Conservation (phyloP, 2,888 invertebrate species). For the Tanypteryx hageni region DNA sequence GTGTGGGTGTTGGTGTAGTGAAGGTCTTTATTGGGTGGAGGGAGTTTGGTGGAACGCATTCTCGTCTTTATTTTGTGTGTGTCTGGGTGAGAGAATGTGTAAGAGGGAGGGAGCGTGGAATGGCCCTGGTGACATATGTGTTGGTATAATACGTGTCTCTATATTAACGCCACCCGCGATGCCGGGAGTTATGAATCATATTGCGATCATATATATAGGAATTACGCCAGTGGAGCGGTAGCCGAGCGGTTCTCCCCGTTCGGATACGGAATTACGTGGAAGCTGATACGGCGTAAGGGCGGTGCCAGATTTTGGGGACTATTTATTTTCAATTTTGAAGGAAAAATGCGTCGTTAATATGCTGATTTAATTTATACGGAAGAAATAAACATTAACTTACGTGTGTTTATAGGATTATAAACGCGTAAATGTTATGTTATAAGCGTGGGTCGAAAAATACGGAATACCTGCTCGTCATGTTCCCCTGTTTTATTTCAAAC, state of each 20-base stretch:
- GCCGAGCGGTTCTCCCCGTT: neutral
- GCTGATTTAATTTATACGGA: too few species aligned
- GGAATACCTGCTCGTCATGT: too few species aligned
- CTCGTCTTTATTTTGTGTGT: neutral
- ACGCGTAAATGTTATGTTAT: too few species aligned
- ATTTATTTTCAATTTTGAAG: neutral
- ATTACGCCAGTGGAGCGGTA: neutral
- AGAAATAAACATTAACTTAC: too few species aligned
- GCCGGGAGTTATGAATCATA: slow-evolving; percentile 3
- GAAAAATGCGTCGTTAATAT: too few species aligned
- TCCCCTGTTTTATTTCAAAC: too few species aligned
- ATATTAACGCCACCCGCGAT: neutral
- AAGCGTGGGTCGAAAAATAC: too few species aligned
- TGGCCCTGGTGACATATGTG: slow-evolving; percentile 1
- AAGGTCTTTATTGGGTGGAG: neutral
- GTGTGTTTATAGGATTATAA: too few species aligned
- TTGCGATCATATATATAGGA: neutral
- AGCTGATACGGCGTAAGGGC: neutral
- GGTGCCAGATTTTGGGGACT: neutral
- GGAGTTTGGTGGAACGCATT: slow-evolving; percentile 1
- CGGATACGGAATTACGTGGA: too few species aligned
- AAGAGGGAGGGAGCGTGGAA: neutral
- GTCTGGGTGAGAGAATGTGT: too few species aligned
- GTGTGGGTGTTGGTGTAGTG: neutral
- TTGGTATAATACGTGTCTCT: neutral